These are phyloP conservation scores for Oceanites oceanicus DNA, from an alignment of 2,113 vertebrate species.

Conservation along the genomic window DNA sequence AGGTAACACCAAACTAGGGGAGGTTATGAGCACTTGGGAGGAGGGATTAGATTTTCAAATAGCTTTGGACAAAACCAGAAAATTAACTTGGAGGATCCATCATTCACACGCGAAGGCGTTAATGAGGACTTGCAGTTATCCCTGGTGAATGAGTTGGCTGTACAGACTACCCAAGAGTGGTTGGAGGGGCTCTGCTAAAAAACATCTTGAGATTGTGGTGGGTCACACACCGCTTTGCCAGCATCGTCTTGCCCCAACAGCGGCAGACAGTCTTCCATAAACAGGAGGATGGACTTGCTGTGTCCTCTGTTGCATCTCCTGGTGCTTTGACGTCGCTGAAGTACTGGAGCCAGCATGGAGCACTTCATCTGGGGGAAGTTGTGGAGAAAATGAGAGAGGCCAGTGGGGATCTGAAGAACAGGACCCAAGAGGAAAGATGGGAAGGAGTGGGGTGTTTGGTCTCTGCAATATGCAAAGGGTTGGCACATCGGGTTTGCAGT, in stretches of 20 bases:
- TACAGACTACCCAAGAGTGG: neutral
- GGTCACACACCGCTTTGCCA: neutral
- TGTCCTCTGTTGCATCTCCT: neutral
- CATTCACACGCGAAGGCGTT: neutral
- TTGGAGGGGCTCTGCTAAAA: neutral
- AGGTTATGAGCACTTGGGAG: neutral
- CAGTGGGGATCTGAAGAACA: neutral
- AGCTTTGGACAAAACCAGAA: neutral
- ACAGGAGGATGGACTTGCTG: neutral
- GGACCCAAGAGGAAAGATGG: neutral
- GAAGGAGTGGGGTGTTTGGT: neutral
- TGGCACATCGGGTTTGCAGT: neutral
- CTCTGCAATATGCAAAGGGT: neutral
- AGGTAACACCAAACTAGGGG: too few species aligned
- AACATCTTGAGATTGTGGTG: fast-evolving
- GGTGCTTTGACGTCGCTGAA: neutral
- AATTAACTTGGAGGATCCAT: neutral
- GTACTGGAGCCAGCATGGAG: neutral
- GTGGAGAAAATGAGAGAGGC: neutral
- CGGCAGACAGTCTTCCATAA: neutral
- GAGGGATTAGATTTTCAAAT: neutral
- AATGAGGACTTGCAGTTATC: neutral
- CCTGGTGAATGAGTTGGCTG: neutral
- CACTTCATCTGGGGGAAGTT: neutral
- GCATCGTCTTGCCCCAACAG: neutral